These are phyloP conservation scores for Alligator sinensis DNA, from an alignment of 2,113 vertebrate genomes.

Conservation along the genomic window DNA sequence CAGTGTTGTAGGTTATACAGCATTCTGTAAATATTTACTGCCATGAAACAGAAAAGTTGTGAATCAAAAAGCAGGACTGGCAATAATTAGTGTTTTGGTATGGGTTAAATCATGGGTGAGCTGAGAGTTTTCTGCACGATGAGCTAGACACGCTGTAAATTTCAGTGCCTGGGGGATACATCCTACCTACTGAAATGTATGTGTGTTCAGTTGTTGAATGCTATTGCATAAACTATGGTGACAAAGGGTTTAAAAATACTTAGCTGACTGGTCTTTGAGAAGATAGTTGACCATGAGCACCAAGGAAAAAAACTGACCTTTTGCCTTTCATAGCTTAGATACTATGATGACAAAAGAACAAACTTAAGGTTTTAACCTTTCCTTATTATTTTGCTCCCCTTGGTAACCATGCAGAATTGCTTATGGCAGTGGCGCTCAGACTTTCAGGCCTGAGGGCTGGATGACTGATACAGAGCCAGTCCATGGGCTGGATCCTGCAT, in stretches of 20 bases:
- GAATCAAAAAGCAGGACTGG: not conserved
- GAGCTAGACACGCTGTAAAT: not conserved
- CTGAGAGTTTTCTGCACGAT: not conserved
- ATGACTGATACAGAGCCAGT: too few relatives aligned
- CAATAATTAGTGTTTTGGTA: not conserved
- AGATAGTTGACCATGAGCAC: not conserved
- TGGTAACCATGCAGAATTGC: not conserved
- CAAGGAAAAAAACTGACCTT: not conserved
- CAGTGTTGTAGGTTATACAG: not conserved
- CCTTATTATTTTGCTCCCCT: not conserved
- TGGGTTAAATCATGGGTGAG: not conserved
- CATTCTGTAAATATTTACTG: not conserved
- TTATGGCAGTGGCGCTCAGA: not conserved
- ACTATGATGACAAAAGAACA: not conserved
- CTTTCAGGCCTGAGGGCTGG: too few relatives aligned
- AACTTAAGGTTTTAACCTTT: not conserved
- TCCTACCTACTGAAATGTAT: not conserved
- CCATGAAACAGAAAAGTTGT: not conserved
- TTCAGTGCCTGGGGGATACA: not conserved
- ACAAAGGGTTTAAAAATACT: not conserved
- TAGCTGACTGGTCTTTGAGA: not conserved
- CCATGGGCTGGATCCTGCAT: too few relatives aligned
- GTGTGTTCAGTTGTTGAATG: not conserved
- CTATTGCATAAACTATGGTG: not conserved
- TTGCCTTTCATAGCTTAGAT: not conserved